A percentile compares a stretch with the other conserved stretches of the same genome.
Conservation (phyloP, 2,797 vertebrate genomes). For the Tinamus major region DNA sequence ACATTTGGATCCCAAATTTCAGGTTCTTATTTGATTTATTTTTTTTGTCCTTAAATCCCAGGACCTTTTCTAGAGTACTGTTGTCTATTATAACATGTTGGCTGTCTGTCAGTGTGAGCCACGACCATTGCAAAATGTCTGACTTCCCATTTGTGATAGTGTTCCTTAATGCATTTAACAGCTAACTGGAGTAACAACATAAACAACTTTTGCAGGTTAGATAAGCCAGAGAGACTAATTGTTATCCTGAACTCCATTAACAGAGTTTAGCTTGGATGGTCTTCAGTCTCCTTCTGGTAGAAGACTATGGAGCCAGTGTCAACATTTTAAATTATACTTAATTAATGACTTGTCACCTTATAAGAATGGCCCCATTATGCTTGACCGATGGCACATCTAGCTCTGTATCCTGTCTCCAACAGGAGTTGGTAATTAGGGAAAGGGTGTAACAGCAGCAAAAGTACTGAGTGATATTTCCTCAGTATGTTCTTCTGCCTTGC, state of each 20-base stretch:
- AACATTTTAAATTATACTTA: constrained; percentile 39
- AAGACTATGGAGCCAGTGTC: constrained; percentile 49
- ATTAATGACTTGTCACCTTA: neutral
- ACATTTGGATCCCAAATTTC: neutral
- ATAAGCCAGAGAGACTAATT: constrained; percentile 4
- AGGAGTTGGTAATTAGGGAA: constrained; percentile 48
- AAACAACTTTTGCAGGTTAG: constrained; percentile 12
- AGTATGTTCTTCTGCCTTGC: neutral
- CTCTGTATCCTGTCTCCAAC: constrained; percentile 65
- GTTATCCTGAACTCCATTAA: constrained; percentile 10
- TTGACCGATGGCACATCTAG: neutral
- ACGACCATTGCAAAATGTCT: neutral
- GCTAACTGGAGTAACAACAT: neutral
- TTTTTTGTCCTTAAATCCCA: neutral
- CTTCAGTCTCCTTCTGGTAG: constrained; percentile 20
- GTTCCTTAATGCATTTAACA: neutral
- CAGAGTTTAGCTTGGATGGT: constrained; percentile 48
- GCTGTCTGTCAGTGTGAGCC: neutral
- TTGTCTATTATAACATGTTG: neutral
- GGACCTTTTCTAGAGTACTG: neutral
- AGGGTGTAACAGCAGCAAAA: constrained; percentile 39
- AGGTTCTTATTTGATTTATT: neutral
- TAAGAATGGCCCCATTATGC: constrained; percentile 49
- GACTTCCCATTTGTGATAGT: neutral
- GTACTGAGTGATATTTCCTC: constrained; percentile 52